phyloP scores from a whole-genome alignment of 2,888 invertebrate genomes.

The Mesoligia furuncula region DNA sequence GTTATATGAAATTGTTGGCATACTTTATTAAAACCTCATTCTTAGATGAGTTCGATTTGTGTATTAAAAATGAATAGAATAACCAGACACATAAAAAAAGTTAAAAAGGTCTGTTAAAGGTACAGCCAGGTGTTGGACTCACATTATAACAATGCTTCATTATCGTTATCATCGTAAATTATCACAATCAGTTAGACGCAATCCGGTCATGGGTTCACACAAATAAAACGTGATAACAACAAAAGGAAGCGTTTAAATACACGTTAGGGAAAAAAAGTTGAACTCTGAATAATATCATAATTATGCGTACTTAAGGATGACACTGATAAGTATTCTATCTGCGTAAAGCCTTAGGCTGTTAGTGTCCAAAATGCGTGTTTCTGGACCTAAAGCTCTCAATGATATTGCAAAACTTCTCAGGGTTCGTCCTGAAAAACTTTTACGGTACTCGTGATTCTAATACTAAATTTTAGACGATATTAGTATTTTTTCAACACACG shows the following conservation, averaged over 20 bases:
- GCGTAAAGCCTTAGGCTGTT: slow-evolving; percentile 33
- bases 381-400: slow-evolving; percentile 25
- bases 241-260: not conserved
- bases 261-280: not conserved
- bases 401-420: slow-evolving; percentile 55
- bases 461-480: slow-evolving; percentile 20
- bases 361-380: slow-evolving; percentile 56
- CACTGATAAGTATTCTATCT: slow-evolving; percentile 42
- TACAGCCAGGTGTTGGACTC: not conserved
- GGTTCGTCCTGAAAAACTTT: slow-evolving; percentile 9
- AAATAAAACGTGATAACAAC: slow-evolving; percentile 2
- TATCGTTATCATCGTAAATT: not conserved
- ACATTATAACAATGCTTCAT: not conserved
- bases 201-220: not conserved
- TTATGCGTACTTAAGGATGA: slow-evolving; percentile 8
- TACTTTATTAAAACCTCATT: not conserved
- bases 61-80: not conserved
- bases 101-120: not conserved
- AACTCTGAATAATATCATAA: slow-evolving; percentile 38
- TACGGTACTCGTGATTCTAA: slow-evolving; percentile 40
- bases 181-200: not conserved
- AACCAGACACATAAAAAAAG: not conserved
- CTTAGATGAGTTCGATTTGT: not conserved
- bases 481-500: not conserved
- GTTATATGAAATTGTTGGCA: not conserved